A percentile compares a stretch with the other conserved stretches of the same genome.
These are phyloP conservation scores for Tribolium freemani DNA, from an alignment of 2,888 invertebrate species.

Conservation along the genomic window DNA sequence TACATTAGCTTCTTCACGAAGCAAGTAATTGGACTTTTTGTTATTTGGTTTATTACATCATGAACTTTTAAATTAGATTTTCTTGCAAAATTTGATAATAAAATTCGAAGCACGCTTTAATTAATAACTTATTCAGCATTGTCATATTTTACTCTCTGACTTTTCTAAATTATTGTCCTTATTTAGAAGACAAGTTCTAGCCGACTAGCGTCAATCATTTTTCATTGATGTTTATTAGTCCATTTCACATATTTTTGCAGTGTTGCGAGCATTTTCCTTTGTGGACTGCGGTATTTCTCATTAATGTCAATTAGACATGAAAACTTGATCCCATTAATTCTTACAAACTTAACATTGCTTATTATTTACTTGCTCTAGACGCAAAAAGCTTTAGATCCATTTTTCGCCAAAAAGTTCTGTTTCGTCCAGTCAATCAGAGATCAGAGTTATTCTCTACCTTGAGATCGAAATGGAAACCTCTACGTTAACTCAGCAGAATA, in stretches of 20 bases:
- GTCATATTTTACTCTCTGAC: too few species aligned
- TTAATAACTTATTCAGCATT: neutral
- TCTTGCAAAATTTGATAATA: neutral
- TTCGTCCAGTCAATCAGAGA: too few species aligned
- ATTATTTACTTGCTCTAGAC: too few species aligned
- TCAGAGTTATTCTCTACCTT: conserved; percentile 9
- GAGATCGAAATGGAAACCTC: conserved; percentile 14
- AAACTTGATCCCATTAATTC: neutral
- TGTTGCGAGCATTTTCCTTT: neutral
- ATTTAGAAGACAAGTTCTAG: neutral
- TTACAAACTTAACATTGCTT: neutral
- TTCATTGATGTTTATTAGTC: neutral
- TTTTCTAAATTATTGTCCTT: neutral
- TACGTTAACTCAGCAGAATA: conserved; percentile 15
- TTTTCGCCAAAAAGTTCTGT: neutral
- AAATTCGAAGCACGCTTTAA: neutral
- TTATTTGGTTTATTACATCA: neutral
- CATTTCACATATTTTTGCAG: neutral
- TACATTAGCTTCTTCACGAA: neutral
- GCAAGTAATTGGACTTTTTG: neutral
- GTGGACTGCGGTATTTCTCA: neutral
- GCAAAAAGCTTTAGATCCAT: neutral
- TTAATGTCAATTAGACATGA: conserved; percentile 22
- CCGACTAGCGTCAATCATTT: neutral
- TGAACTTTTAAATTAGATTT: neutral